phyloP scores from a whole-genome alignment of 2,797 vertebrate species.

The Hydrolagus colliei region DNA sequence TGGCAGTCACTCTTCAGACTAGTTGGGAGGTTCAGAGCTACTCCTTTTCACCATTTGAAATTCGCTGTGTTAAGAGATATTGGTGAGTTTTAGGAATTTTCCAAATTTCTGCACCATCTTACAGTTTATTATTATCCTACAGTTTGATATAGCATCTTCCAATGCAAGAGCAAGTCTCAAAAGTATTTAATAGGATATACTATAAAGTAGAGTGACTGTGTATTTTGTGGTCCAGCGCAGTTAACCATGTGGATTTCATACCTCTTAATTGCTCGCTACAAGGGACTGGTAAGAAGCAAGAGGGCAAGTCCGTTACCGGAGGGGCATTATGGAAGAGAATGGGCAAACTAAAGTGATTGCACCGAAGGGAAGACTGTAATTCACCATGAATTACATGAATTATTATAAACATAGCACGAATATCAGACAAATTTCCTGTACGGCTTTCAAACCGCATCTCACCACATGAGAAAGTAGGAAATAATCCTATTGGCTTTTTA shows the following conservation, averaged over 20 bases:
- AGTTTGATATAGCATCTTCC: too few relatives aligned
- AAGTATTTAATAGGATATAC: too few relatives aligned
- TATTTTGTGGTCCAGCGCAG: too few relatives aligned
- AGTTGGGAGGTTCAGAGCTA: neutral
- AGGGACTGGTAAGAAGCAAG: neutral
- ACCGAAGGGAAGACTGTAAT: neutral
- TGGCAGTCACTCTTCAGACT: conserved; percentile 1
- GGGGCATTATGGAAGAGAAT: neutral
- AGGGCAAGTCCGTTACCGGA: neutral
- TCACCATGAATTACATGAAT: neutral
- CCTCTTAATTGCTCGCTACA: neutral
- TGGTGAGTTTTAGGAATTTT: too few relatives aligned
- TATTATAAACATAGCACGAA: neutral
- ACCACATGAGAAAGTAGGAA: neutral
- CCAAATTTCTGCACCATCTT: too few relatives aligned
- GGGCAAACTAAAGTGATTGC: neutral
- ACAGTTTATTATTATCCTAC: too few relatives aligned
- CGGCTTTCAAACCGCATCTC: neutral
- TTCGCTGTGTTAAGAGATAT: too few relatives aligned
- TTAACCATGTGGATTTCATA: too few relatives aligned
- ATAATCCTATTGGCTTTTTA: neutral
- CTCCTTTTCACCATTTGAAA: too few relatives aligned
- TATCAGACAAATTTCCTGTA: neutral
- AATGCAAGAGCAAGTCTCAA: too few relatives aligned
- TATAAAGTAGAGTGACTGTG: too few relatives aligned